Conservation (phyloP, 2,113 vertebrate genomes). For the Dromaius novaehollandiae region DNA sequence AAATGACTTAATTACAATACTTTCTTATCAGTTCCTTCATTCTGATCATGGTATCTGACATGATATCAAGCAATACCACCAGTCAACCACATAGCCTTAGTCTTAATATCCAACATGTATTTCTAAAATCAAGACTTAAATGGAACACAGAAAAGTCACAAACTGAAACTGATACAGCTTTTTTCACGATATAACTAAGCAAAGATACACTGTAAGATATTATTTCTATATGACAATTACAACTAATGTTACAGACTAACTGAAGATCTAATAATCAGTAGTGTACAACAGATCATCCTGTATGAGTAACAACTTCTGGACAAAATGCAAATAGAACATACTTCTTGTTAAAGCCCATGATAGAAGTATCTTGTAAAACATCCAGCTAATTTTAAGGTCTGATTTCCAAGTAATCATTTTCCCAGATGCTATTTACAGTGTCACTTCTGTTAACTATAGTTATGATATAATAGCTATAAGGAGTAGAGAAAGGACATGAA, state of each 20-base stretch:
- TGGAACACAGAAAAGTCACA: not conserved
- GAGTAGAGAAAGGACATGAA: not conserved
- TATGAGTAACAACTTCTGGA: not conserved
- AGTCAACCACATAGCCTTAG: not conserved
- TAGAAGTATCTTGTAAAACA: not conserved
- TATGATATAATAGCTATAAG: too few relatives aligned
- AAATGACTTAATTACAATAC: not conserved
- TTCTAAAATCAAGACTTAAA: not conserved
- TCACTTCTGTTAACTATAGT: not conserved
- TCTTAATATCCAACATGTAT: not conserved
- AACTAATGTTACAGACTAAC: not conserved
- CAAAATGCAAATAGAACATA: not conserved
- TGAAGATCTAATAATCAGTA: not conserved
- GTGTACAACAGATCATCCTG: not conserved
- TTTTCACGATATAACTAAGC: not conserved
- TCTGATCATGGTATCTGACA: too few relatives aligned
- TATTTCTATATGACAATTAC: not conserved
- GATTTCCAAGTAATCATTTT: not conserved
- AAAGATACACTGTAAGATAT: too few relatives aligned
- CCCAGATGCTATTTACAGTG: not conserved
- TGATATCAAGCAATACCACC: not conserved
- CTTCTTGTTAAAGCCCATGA: too few relatives aligned
- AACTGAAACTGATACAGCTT: not conserved
- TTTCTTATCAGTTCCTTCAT: not conserved
- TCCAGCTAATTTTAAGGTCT: not conserved